A percentile compares a stretch with the other conserved stretches of the same genome.
Conservation (phyloP, 2,113 vertebrate genomes). For the Epinephelus fuscoguttatus region DNA sequence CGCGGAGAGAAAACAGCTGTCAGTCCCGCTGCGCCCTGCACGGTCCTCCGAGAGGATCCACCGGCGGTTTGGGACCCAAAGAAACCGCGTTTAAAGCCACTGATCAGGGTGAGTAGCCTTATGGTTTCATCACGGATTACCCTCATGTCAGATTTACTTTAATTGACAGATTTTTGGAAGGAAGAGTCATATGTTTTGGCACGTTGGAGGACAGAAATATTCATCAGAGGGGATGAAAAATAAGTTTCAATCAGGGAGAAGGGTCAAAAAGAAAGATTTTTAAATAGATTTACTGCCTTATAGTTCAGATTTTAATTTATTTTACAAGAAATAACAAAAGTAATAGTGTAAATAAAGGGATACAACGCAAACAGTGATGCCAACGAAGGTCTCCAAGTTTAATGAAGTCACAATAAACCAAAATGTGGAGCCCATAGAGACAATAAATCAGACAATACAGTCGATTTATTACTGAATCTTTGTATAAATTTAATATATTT, state of each 20-base stretch:
- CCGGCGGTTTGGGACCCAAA: background rate
- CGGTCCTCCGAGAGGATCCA: conserved; percentile 16
- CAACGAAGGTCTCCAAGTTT: background rate
- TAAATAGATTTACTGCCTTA: background rate
- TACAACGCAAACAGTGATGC: no score
- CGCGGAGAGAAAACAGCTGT: conserved; percentile 31
- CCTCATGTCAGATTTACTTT: background rate
- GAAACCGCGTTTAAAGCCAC: background rate
- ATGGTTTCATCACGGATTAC: background rate
- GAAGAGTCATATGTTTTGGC: rapidly evolving
- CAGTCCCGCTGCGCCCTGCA: conserved; percentile 7
- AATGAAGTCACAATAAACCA: background rate
- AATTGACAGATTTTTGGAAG: background rate
- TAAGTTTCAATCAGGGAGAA: background rate
- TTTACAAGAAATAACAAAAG: background rate
- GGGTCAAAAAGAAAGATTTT: background rate
- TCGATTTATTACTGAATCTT: background rate
- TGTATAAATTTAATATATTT: background rate
- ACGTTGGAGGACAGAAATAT: background rate
- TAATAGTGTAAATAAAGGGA: background rate
- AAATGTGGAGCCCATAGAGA: background rate
- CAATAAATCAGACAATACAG: no score
- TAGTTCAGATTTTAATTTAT: background rate
- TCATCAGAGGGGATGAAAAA: background rate
- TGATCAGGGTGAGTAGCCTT: conserved; percentile 43